A percentile compares a stretch with the other conserved stretches of the same genome.
Conservation (phyloP, 2,113 vertebrate genomes). For the Colistium nudipinnis region DNA sequence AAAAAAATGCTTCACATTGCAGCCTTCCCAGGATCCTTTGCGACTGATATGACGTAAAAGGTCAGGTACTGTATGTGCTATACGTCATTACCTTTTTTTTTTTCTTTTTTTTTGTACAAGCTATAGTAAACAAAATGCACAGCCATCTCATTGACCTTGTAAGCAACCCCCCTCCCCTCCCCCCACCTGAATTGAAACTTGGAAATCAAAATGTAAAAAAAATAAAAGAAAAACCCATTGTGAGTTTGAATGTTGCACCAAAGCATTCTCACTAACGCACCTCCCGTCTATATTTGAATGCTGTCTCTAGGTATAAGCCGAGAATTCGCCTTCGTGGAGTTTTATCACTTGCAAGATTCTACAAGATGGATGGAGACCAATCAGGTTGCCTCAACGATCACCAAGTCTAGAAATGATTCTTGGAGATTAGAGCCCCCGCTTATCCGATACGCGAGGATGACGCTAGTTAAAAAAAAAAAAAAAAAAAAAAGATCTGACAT, state of each 20-base stretch:
- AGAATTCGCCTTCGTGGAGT: conserved; percentile 99
- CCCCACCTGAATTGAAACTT: conserved; percentile 80
- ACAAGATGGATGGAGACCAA: conserved; percentile 99
- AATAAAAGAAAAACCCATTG: conserved; percentile 91
- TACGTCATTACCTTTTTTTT: conserved; percentile 64
- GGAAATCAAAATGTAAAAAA: conserved; percentile 80
- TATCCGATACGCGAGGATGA: conserved; percentile 9
- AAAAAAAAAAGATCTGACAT: conserved; percentile 24
- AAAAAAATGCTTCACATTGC: not conserved
- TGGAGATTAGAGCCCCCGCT: conserved; percentile 75
- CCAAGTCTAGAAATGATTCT: conserved; percentile 94
- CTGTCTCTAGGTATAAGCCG: conserved; percentile 99
- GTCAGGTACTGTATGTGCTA: conserved; percentile 47
- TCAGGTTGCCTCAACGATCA: conserved; percentile 99
- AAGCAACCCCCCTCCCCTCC: conserved; percentile 68
- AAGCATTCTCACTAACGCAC: conserved; percentile 98
- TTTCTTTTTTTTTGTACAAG: too few relatives aligned
- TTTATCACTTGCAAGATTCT: conserved; percentile 99
- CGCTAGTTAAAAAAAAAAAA: too few relatives aligned
- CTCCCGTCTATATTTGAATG: conserved; percentile 99
- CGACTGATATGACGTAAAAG: conserved; percentile 20
- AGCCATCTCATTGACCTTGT: conserved; percentile 44
- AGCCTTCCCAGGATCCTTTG: conserved; percentile 13
- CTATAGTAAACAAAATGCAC: conserved; percentile 84
- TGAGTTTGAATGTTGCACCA: conserved; percentile 94